Conservation (phyloP, 2,113 vertebrate species). For the Podarcis cretensis region DNA sequence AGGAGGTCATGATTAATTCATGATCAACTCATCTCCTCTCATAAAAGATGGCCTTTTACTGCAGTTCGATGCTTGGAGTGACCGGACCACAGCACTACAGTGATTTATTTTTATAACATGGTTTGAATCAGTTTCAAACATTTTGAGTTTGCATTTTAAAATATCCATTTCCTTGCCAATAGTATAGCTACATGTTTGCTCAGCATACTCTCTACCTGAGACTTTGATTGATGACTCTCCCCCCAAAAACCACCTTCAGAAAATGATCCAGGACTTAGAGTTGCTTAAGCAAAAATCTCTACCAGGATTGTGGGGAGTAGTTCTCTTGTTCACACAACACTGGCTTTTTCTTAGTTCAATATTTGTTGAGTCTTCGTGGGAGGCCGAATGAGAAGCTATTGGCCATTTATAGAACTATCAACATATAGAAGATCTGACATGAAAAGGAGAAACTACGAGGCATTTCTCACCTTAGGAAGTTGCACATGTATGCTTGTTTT, state of each 20-base stretch:
- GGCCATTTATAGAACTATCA: not conserved
- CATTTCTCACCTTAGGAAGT: not conserved
- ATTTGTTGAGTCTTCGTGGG: not conserved
- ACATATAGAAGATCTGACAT: fast-evolving
- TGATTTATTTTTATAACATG: slow-evolving; percentile 15
- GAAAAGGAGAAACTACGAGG: not conserved
- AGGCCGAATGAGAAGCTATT: not conserved
- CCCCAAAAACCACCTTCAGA: not conserved
- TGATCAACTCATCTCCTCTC: not conserved
- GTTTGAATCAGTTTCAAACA: slow-evolving; percentile 15
- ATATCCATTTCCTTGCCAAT: not conserved
- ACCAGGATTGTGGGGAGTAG: not conserved
- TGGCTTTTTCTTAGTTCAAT: not conserved
- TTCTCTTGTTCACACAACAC: not conserved
- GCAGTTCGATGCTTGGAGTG: not conserved
- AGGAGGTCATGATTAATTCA: not conserved
- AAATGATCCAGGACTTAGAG: not conserved
- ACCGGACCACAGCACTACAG: not conserved
- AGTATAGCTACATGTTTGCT: not conserved
- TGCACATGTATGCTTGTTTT: not conserved
- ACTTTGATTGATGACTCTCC: slow-evolving; percentile 6
- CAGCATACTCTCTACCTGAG: not conserved
- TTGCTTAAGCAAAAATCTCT: not conserved
- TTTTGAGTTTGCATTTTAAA: slow-evolving; percentile 15
- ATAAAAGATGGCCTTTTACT: slow-evolving; percentile 10